A percentile compares a stretch with the other conserved stretches of the same genome.
Evolutionary conservation across 1,140 invertebrate species (phyloP).

Genomic region (Drosophila kanapiae): DNA sequence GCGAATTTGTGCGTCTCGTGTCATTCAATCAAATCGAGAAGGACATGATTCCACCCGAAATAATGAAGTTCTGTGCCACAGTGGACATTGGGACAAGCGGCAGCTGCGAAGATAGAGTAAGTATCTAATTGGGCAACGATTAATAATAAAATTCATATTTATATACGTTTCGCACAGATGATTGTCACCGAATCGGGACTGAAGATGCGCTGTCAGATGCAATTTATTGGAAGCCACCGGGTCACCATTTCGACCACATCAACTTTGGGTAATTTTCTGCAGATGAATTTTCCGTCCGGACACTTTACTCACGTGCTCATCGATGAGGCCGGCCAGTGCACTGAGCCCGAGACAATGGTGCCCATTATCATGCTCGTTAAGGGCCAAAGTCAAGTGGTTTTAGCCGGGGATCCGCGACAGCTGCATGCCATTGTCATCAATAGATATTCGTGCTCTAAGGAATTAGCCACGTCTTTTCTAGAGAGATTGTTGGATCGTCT

Average conservation of each 20-base stretch:
- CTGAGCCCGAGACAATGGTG: slow-evolving; percentile 94
- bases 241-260: slow-evolving; percentile 94
- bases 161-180: slow-evolving; percentile 45
- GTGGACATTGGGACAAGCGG: slow-evolving; percentile 87
- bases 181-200: slow-evolving; percentile 79
- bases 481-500: slow-evolving; percentile 88
- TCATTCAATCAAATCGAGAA: slow-evolving; percentile 88
- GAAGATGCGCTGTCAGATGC: slow-evolving; percentile 86
- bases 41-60: slow-evolving; percentile 87
- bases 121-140: neutral
- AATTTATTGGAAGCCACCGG: slow-evolving; percentile 89
- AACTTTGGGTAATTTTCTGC: slow-evolving; percentile 89
- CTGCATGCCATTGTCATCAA: slow-evolving; percentile 94
- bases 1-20: slow-evolving; percentile 90
- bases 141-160: neutral
- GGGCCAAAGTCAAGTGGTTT: slow-evolving; percentile 89
- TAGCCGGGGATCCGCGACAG: slow-evolving; percentile 97
- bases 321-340: slow-evolving; percentile 96
- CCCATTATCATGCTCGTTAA: slow-evolving; percentile 87
- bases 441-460: slow-evolving; percentile 87
- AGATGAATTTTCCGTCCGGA: slow-evolving; percentile 88
- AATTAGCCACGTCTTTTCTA: slow-evolving; percentile 90
- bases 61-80: slow-evolving; percentile 91
- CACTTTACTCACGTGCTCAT: slow-evolving; percentile 95
- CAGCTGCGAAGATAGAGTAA: slow-evolving; percentile 80